Conservation (phyloP, 2,888 invertebrate species). For the Catotricha subobsoleta region DNA sequence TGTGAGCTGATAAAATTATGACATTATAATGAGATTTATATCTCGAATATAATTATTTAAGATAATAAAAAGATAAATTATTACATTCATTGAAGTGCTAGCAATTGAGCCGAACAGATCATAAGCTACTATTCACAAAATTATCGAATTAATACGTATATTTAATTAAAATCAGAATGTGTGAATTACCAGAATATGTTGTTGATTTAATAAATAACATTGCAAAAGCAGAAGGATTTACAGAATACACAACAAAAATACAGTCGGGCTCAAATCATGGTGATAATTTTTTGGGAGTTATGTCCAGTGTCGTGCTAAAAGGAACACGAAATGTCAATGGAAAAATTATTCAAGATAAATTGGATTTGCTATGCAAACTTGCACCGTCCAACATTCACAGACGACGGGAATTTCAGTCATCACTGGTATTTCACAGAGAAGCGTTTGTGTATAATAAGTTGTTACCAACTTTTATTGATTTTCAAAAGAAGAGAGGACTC, state of each 20-base stretch:
- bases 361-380: constrained; percentile 5
- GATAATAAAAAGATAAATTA: too few species aligned
- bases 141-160: too few species aligned
- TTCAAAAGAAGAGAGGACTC: constrained; percentile 5
- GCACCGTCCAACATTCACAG: constrained; percentile 2
- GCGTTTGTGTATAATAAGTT: constrained; percentile 1
- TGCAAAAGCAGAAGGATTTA: constrained; percentile 6
- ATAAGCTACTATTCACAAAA: too few species aligned
- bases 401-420: not conserved
- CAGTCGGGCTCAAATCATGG: constrained; percentile 7
- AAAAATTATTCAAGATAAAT: not conserved
- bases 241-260: not conserved
- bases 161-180: too few species aligned
- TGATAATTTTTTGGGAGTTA: constrained; percentile 8
- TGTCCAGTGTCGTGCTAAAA: constrained; percentile 1
- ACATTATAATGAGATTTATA: too few species aligned
- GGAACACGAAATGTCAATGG: not conserved
- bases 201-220: too few species aligned
- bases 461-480: constrained; percentile 5
- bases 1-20: too few species aligned
- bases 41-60: too few species aligned
- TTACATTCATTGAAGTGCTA: too few species aligned
- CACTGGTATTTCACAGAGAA: constrained; percentile 5
- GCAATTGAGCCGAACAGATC: too few species aligned
- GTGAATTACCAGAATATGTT: too few species aligned